Evolutionary conservation across 2,888 invertebrate species (phyloP), one percentile per base, ranked within the genome.

Genomic region (Mythimna pallens): DNA sequence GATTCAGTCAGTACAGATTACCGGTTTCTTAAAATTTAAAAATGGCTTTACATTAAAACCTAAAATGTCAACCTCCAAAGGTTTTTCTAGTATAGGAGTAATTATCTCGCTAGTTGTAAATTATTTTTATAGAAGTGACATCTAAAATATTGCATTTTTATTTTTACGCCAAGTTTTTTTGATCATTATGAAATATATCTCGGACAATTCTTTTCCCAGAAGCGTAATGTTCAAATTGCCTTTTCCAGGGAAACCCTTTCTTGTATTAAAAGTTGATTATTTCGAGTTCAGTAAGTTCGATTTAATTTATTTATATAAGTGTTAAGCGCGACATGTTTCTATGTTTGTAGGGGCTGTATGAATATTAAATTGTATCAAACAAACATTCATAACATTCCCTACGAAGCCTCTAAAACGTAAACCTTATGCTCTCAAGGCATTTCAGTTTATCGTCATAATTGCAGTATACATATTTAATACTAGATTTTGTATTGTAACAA

Each of bases 21-120:
- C 25, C 6, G 10, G 52, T 52, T 68, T 69, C 9, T 43, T 58
- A n/a, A 54, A 47, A 52, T 47, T 40, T 8, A 54, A n/a, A 66
- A 17, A 40, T 58, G 17, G 10, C n/a, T 36, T 69, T 50, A 52
- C 34, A 61, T 55, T 73, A n/a, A 63, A 63, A 61, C 20, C 43
- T 57, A 52, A 66, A 67, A 50, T 79, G 36, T 65, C 57, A 68
- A 65, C 14, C 63, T 58, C 30, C 34, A 17, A 59, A 14, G n/a
- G 34, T 54, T 54, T 52, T 64, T 65, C 40, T 73, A 77, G 14
- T 67, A 59, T 54, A 72, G 82, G 71, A 82, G 62, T 67, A 65
- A 73, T 81, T 70, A 81, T 83, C 76, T 83, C 78, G 70, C 65
- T 81, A 84, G 79, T 57, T 74, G 64, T 80, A 81, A 63, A 80